A percentile compares a stretch with the other conserved stretches of the same genome.
phyloP scores from a whole-genome alignment of 2,113 vertebrate species.

The Rhabdornis inornatus region DNA sequence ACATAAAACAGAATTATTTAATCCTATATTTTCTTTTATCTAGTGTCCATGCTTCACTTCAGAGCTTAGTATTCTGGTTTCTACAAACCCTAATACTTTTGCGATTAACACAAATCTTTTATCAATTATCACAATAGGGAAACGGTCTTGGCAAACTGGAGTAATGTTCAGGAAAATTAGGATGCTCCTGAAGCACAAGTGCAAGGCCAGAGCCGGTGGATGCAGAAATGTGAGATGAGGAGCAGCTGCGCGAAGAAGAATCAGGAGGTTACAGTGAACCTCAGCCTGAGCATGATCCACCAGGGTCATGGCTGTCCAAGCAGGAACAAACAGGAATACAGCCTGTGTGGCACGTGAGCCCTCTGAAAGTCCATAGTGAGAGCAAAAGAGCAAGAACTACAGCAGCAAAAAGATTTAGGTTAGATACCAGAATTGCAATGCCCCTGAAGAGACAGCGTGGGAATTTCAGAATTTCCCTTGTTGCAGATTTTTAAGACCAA shows the following conservation, averaged over 20 bases:
- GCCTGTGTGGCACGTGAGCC: too few relatives aligned
- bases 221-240: neutral
- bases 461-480: neutral
- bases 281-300: neutral
- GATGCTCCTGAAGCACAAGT: neutral
- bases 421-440: neutral
- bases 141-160: neutral
- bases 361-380: neutral
- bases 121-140: neutral
- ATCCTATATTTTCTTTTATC: too few relatives aligned
- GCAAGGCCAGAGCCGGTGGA: neutral
- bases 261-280: neutral
- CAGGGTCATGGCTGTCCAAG: neutral
- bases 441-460: neutral
- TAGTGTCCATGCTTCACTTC: too few relatives aligned
- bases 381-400: neutral
- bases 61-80: too few relatives aligned
- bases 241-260: neutral
- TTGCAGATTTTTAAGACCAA: neutral
- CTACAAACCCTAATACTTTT: too few relatives aligned
- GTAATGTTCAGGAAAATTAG: neutral
- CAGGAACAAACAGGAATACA: neutral
- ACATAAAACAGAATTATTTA: too few relatives aligned
- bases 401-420: neutral
- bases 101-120: too few relatives aligned